phyloP scores from a whole-genome alignment of 2,888 invertebrate genomes.

The Agonum fuliginosum region DNA sequence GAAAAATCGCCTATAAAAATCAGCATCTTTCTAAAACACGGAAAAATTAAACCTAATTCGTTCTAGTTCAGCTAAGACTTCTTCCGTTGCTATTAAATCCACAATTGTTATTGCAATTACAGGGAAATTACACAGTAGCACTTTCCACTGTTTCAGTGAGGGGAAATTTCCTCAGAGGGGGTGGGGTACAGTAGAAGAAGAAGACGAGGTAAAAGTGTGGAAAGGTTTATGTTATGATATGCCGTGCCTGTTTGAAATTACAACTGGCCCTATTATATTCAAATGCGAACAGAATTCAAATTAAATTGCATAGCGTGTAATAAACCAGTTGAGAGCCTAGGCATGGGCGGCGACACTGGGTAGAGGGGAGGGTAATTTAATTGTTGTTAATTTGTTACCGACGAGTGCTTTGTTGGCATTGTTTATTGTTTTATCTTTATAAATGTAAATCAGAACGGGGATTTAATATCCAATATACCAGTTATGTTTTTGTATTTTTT shows the following conservation, averaged over 20 bases:
- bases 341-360: conserved; percentile 34
- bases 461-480: no score
- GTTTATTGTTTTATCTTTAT: no score
- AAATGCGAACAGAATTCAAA: conserved; percentile 62
- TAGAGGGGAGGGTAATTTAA: background rate
- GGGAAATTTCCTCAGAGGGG: background rate
- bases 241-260: conserved; percentile 57
- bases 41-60: conserved; percentile 4
- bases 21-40: conserved; percentile 7
- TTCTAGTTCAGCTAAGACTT: background rate
- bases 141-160: background rate
- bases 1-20: conserved; percentile 18
- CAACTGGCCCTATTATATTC: conserved; percentile 59
- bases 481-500: no score
- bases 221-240: conserved; percentile 46
- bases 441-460: no score
- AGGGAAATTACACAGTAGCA: conserved; percentile 43
- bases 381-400: conserved; percentile 10
- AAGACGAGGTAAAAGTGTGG: background rate
- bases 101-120: background rate
- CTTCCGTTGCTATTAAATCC: background rate
- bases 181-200: background rate
- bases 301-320: conserved; percentile 63
- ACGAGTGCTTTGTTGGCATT: conserved; percentile 14
- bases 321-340: conserved; percentile 58